A percentile compares a stretch with the other conserved stretches of the same genome.
Conservation (phyloP, 2,113 vertebrate genomes). For the Cyanocitta stelleri region DNA sequence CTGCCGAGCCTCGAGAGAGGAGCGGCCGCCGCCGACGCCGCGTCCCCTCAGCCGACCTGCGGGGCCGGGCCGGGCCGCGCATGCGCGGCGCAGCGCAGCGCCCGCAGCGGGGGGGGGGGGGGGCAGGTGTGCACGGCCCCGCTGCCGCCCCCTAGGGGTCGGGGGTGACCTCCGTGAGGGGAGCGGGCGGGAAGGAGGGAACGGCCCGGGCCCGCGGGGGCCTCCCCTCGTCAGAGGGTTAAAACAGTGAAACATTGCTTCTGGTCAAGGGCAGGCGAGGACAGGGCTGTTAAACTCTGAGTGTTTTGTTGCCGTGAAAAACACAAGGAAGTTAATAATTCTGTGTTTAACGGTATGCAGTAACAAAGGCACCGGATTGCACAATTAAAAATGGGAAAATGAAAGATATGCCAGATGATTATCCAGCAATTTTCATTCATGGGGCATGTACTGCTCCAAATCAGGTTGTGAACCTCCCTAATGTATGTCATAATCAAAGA, state of each 20-base stretch:
- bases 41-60: not conserved
- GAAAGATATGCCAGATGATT: not conserved
- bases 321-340: not conserved
- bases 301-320: not conserved
- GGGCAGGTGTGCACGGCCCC: not conserved
- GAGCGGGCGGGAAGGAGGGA: fast-evolving
- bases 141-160: not conserved
- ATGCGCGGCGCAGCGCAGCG: not conserved
- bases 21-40: not conserved
- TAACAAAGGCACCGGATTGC: not conserved
- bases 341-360: not conserved
- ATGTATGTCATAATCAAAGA: not conserved
- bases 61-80: not conserved
- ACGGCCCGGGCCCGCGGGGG: fast-evolving
- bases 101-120: not conserved
- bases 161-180: not conserved
- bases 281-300: not conserved
- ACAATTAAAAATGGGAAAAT: not conserved
- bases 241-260: fast-evolving
- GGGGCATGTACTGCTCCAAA: not conserved
- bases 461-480: not conserved
- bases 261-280: not conserved
- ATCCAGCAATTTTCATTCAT: not conserved
- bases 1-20: not conserved
- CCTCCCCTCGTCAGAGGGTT: fast-evolving